These are phyloP conservation scores for Tragelaphus buxtoni DNA, from an alignment of 2,113 vertebrate genomes.

Conservation along the genomic window DNA sequence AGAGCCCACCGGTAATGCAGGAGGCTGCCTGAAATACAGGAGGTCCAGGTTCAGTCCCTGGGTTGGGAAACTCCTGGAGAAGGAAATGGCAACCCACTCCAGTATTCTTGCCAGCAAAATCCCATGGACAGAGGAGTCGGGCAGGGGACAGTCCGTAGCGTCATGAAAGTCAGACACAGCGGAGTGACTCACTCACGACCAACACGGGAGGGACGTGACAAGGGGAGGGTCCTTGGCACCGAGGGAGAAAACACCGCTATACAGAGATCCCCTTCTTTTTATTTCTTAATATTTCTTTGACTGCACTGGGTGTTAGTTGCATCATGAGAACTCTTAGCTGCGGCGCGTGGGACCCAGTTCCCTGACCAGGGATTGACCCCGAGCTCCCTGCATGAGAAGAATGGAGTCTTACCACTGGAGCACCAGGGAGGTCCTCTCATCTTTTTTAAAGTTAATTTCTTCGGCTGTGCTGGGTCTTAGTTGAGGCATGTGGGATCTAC, in stretches of 20 bases:
- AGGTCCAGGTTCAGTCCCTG: background rate
- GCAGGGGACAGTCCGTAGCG: background rate
- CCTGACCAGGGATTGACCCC: background rate
- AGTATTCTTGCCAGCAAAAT: background rate
- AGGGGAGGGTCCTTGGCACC: background rate
- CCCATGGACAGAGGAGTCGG: background rate
- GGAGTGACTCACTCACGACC: background rate
- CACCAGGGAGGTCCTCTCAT: background rate
- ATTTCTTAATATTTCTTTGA: background rate
- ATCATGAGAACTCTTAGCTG: background rate
- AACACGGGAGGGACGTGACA: rapidly evolving
- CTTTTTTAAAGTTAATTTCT: background rate
- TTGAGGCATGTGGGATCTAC: background rate
- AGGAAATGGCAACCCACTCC: background rate
- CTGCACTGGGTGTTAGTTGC: rapidly evolving
- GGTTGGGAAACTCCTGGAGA: background rate
- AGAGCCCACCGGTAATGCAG: background rate
- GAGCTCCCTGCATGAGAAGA: background rate
- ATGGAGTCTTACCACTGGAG: background rate
- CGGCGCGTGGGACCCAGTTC: background rate
- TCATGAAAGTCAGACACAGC: background rate
- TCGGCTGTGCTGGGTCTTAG: background rate
- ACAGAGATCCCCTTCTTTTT: background rate
- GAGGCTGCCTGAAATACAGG: background rate
- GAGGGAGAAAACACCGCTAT: background rate